Evolutionary conservation across 2,797 vertebrate genomes (phyloP), one percentile per base, ranked within the genome.

Genomic region (Galagoides demidoff): DNA sequence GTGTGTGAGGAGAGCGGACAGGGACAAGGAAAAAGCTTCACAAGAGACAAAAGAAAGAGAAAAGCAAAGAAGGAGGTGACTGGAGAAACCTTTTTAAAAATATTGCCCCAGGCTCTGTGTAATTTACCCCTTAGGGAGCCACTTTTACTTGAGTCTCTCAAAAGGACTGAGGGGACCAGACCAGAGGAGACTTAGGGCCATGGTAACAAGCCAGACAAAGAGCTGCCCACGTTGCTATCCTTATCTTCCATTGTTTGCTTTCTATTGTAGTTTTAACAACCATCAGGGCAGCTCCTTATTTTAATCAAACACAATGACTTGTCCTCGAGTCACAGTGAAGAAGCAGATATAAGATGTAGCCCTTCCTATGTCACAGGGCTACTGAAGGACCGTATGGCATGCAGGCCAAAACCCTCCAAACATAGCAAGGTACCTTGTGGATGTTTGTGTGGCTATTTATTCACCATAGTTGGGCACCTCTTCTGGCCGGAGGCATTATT

Each of bases 321-420:
- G 39, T 12, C 3, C 37, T 9, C 25, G 3, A 23, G 3, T 68
- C 5, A 43, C 8, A 31, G 0, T 27, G 25, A 6, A 79, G 20
- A 79, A 25, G 34, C 79, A 74, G 25, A 19, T 6, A 23, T 17
- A 34, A 66, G 64, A 64, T 1, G 7, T 10, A 25, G 43, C 7
- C 43, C 37, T 45, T 34, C 43, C 49, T 43, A 0, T 25, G 45
- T 86, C 74, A 11, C 0, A 0, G 6, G n/a, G 25, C 68, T 52
- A 4, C 34, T 9, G 0, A 49, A 89, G 31, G 31, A 76, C 25
- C 16, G 0, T 29, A 14, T 0, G 49, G 7, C 11, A 17, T 0
- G 1, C 0, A 43, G 34, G 86, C 59, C 27, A 25, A 59, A 34
- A 20, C 6, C 31, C 7, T 37, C 29, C 10, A 11, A 17, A 23